Conservation (phyloP, 2,113 vertebrate genomes). For the Clarias gariepinus region DNA sequence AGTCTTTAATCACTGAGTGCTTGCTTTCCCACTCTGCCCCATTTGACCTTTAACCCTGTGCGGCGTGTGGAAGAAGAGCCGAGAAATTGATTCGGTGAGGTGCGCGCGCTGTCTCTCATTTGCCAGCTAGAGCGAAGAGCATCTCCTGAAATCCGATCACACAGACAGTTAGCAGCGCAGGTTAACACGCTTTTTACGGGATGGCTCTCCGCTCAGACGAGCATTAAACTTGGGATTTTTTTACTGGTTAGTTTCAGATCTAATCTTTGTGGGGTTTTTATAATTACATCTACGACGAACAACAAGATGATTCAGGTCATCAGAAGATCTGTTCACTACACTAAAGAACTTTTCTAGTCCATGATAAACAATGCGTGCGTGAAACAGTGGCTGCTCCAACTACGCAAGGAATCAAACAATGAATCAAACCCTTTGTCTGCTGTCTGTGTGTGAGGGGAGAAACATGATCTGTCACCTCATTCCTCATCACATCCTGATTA, state of each 20-base stretch:
- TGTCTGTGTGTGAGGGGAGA: background rate
- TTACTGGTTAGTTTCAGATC: background rate
- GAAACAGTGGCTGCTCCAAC: background rate
- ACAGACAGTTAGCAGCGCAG: conserved; percentile 27
- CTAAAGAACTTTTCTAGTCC: background rate
- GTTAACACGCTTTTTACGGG: conserved; percentile 30
- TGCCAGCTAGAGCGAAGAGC: conserved; percentile 38
- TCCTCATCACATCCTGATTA: conserved; percentile 57
- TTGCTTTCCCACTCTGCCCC: conserved; percentile 21
- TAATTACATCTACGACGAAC: background rate
- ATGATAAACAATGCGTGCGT: too few relatives aligned
- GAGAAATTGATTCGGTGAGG: conserved; percentile 50
- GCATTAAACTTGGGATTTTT: background rate
- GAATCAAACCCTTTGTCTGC: background rate
- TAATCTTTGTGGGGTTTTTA: too few relatives aligned
- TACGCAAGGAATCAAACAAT: background rate
- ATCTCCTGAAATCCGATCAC: conserved; percentile 31
- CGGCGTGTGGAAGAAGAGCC: conserved; percentile 40
- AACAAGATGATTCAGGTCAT: background rate
- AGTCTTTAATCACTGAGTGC: conserved; percentile 30
- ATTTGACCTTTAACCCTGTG: conserved; percentile 41
- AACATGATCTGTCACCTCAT: conserved; percentile 46
- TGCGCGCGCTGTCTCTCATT: conserved; percentile 31
- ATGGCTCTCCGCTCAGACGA: background rate
- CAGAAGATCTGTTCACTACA: background rate